These are phyloP conservation scores for Charaxes varanes DNA, from an alignment of 1,140 invertebrate species.

Conservation along the genomic window DNA sequence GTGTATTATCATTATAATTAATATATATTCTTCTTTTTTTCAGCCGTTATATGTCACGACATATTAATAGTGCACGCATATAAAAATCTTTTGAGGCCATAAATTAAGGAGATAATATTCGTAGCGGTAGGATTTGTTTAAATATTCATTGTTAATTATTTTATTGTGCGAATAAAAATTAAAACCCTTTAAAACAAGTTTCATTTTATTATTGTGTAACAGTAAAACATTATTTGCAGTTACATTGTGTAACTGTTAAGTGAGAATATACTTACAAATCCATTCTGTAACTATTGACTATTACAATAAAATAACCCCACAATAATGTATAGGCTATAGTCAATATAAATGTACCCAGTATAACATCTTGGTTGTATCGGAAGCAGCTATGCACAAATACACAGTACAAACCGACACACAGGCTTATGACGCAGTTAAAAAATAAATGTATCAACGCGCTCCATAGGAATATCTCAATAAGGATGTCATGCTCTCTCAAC, in stretches of 20 bases:
- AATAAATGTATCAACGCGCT: constrained; percentile 18
- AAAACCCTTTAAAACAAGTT: not conserved
- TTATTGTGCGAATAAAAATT: too few relatives aligned
- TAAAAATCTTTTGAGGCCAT: constrained; percentile 7
- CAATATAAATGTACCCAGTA: constrained; percentile 16
- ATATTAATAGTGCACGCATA: constrained; percentile 10
- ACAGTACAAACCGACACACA: constrained; percentile 18
- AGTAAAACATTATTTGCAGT: not conserved
- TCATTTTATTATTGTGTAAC: not conserved
- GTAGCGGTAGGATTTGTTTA: too few relatives aligned
- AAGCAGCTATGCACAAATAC: constrained; percentile 17
- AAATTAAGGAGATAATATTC: too few relatives aligned
- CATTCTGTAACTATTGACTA: constrained; percentile 24
- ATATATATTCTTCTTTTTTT: constrained; percentile 3
- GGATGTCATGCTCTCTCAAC: constrained; percentile 13
- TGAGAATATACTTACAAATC: not conserved
- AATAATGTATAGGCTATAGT: constrained; percentile 15
- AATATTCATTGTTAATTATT: too few relatives aligned
- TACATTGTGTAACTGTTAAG: not conserved
- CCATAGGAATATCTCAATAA: constrained; percentile 27
- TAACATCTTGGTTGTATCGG: constrained; percentile 1
- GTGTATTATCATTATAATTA: too few relatives aligned
- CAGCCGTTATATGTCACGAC: constrained; percentile 11
- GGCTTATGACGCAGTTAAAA: constrained; percentile 19
- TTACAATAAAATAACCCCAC: constrained; percentile 22